Percentiles rank a stretch among this genome's conserved stretches.
These are phyloP conservation scores for Temnopleurus reevesii DNA, from an alignment of 53 echinoderm and acorn worm genomes.

Conservation along the genomic window DNA sequence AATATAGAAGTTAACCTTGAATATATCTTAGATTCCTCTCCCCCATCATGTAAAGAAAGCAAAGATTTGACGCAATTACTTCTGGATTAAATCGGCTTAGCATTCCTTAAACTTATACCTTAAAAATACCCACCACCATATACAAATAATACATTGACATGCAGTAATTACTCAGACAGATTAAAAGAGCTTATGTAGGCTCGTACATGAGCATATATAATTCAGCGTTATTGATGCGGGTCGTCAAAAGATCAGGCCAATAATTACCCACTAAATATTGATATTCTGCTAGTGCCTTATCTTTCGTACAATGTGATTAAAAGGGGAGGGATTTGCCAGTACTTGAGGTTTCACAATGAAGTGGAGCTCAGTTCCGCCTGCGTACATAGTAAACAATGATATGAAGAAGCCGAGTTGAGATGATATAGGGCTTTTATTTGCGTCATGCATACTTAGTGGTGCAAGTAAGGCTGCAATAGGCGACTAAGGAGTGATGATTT, in stretches of 20 bases:
- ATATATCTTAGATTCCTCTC: no score
- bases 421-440: neutral
- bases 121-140: no score
- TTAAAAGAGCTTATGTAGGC: neutral
- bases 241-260: neutral
- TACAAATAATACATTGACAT: no score
- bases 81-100: no score
- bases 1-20: no score
- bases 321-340: neutral
- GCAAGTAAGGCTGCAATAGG: neutral
- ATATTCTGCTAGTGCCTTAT: neutral
- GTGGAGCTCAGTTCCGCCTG: neutral
- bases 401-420: neutral
- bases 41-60: no score
- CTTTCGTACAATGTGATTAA: slow-evolving; percentile 7
- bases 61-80: no score
- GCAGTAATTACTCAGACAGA: no score
- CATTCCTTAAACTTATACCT: no score
- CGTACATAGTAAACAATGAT: neutral
- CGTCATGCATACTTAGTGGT: neutral
- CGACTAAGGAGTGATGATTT: neutral
- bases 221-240: slow-evolving; percentile 13
- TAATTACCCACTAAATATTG: slow-evolving; percentile 46
- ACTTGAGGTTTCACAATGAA: slow-evolving; percentile 19
- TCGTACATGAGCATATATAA: slow-evolving; percentile 23